These are phyloP conservation scores for Pleuronectes platessa DNA, from an alignment of 2,113 vertebrate genomes.

Conservation along the genomic window DNA sequence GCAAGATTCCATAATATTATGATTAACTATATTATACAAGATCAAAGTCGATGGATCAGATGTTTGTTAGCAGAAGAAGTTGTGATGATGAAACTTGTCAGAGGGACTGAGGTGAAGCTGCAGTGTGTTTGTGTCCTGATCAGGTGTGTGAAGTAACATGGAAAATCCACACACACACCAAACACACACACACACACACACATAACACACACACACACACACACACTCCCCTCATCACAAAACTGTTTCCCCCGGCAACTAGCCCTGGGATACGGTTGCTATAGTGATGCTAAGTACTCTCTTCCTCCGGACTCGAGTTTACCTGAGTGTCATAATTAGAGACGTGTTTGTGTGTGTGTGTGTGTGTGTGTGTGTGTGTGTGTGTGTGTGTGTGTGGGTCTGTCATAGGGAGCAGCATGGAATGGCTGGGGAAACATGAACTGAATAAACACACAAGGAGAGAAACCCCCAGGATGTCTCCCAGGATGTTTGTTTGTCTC, in stretches of 20 bases:
- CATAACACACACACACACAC: slow-evolving; percentile 31
- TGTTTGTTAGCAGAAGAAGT: too few species aligned
- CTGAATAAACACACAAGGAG: slow-evolving; percentile 14
- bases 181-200: slow-evolving; percentile 31
- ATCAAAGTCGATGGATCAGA: background rate
- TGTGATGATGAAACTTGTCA: too few species aligned
- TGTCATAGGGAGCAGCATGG: slow-evolving; percentile 35
- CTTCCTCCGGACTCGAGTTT: slow-evolving; percentile 77
- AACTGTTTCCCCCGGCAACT: slow-evolving; percentile 83
- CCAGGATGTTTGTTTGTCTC: slow-evolving; percentile 19
- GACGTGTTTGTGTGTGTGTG: slow-evolving; percentile 33
- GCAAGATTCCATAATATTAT: too few species aligned
- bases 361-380: slow-evolving; percentile 34
- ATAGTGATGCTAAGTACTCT: slow-evolving; percentile 85
- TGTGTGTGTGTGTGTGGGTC: slow-evolving; percentile 38
- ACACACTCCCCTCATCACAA: slow-evolving; percentile 50
- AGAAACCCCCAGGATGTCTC: slow-evolving; percentile 38
- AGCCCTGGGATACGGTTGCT: slow-evolving; percentile 84
- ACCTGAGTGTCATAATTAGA: slow-evolving; percentile 72
- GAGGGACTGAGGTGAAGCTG: background rate
- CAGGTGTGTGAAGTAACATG: background rate
- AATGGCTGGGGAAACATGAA: slow-evolving; percentile 31
- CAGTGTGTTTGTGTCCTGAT: background rate
- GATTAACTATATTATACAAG: too few species aligned
- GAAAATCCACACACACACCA: slow-evolving; percentile 35